A percentile compares a stretch with the other conserved stretches of the same genome.
phyloP scores from a whole-genome alignment of 2,888 invertebrate genomes.

The Orchesella flavescens region DNA sequence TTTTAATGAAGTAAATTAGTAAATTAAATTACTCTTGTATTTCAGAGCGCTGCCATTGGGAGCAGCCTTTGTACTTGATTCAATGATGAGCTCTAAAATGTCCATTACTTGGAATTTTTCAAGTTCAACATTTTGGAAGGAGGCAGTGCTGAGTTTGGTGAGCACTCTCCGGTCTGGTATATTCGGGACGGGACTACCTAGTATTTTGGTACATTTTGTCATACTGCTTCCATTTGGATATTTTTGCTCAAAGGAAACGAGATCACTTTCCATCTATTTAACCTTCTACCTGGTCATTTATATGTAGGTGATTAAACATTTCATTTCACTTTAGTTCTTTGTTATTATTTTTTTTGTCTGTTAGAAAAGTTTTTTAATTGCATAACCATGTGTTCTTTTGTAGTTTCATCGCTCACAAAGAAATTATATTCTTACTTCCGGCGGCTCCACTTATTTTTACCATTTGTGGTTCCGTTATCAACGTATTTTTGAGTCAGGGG shows the following conservation, averaged over 20 bases:
- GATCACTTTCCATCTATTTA: neutral
- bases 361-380: too few relatives aligned
- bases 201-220: conserved; percentile 82
- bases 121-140: conserved; percentile 84
- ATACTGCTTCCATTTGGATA: conserved; percentile 74
- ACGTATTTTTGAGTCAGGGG: too few relatives aligned
- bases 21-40: too few relatives aligned
- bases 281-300: conserved; percentile 8
- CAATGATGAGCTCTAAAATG: conserved; percentile 82
- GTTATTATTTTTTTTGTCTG: too few relatives aligned
- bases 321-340: too few relatives aligned
- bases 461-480: neutral
- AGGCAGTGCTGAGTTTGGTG: conserved; percentile 88
- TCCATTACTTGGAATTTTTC: conserved; percentile 87
- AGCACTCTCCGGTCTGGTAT: conserved; percentile 93
- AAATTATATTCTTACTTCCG: conserved; percentile 92
- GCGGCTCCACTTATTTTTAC: conserved; percentile 79
- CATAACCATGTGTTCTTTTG: too few relatives aligned
- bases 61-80: conserved; percentile 81
- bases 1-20: neutral
- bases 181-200: conserved; percentile 86
- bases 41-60: conserved; percentile 74
- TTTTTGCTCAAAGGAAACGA: neutral
- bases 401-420: conserved; percentile 92
- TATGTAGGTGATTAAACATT: too few relatives aligned